Evolutionary conservation across 64 coral and sea anemone species (phyloP).

Genomic region (Dendronephthya gigantea): DNA sequence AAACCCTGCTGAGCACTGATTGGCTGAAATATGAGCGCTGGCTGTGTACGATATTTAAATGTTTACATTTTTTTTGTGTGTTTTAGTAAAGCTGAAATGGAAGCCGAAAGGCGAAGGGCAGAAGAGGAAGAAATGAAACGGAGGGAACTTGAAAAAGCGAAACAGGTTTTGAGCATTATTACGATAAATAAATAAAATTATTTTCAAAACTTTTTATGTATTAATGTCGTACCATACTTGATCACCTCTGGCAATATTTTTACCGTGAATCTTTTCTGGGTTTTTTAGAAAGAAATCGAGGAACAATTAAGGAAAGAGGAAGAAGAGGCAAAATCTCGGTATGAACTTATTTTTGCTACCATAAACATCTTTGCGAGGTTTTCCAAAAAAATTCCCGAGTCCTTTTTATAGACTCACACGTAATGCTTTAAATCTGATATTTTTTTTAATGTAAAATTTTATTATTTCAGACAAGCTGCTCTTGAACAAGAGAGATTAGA

Average conservation of each 20-base stretch:
- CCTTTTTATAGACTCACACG: too few relatives aligned
- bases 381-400: too few relatives aligned
- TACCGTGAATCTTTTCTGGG: background rate
- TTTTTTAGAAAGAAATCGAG: conserved; percentile 11
- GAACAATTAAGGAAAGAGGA: background rate
- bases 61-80: conserved; percentile 6
- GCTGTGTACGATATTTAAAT: background rate
- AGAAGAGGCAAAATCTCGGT: background rate
- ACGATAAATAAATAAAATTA: background rate
- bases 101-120: conserved; percentile 57
- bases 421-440: too few relatives aligned
- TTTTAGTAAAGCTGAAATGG: conserved; percentile 79
- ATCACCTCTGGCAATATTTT: too few relatives aligned
- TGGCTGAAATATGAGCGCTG: too few relatives aligned
- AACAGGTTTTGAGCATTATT: conserved; percentile 10
- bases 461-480: conserved; percentile 34
- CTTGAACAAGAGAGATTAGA: conserved; percentile 57
- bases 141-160: conserved; percentile 72
- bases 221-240: too few relatives aligned
- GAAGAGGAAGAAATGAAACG: conserved; percentile 62
- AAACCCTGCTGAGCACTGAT: too few relatives aligned
- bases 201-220: background rate
- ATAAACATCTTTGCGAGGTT: too few relatives aligned
- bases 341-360: too few relatives aligned
- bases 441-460: background rate